A percentile compares a stretch with the other conserved stretches of the same genome.
These are phyloP conservation scores for Cataglyphis altisquamis DNA, from an alignment of 2,888 invertebrate species.

Conservation along the genomic window DNA sequence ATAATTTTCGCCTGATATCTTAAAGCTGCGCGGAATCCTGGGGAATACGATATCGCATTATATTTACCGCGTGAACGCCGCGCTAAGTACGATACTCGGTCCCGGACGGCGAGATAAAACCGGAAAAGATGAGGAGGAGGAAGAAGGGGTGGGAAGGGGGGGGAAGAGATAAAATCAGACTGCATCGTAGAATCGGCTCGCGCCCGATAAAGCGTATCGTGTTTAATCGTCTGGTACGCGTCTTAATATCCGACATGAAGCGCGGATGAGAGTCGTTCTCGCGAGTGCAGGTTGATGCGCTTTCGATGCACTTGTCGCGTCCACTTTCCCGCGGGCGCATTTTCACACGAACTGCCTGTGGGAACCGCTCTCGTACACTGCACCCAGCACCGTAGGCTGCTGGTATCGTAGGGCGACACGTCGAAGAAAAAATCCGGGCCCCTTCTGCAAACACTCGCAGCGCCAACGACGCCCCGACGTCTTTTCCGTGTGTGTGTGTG, in stretches of 20 bases:
- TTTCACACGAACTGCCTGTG: constrained; percentile 84
- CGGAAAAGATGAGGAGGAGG: neutral
- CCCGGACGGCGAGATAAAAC: constrained; percentile 35
- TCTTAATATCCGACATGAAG: neutral
- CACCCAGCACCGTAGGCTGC: constrained; percentile 73
- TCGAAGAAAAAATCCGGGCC: constrained; percentile 72
- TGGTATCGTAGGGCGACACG: constrained; percentile 72
- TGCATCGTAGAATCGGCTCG: constrained; percentile 28
- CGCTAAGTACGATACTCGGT: constrained; percentile 63
- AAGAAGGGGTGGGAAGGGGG: neutral
- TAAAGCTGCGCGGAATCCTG: constrained; percentile 53
- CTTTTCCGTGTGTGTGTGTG: neutral
- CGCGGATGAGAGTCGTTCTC: neutral
- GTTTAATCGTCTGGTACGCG: constrained; percentile 45
- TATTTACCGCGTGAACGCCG: constrained; percentile 65
- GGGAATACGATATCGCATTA: constrained; percentile 66
- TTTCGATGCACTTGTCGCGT: constrained; percentile 80
- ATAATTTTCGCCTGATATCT: constrained; percentile 71
- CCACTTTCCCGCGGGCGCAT: constrained; percentile 78
- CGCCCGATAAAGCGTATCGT: constrained; percentile 21
- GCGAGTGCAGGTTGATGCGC: constrained; percentile 58
- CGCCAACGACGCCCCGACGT: constrained; percentile 10
- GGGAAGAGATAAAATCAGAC: neutral
- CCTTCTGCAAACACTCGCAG: constrained; percentile 79
- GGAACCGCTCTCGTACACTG: constrained; percentile 80